Percentiles rank a stretch among this genome's conserved stretches.
Evolutionary conservation across 2,113 vertebrate species (phyloP).

Genomic region (Salminus brasiliensis): DNA sequence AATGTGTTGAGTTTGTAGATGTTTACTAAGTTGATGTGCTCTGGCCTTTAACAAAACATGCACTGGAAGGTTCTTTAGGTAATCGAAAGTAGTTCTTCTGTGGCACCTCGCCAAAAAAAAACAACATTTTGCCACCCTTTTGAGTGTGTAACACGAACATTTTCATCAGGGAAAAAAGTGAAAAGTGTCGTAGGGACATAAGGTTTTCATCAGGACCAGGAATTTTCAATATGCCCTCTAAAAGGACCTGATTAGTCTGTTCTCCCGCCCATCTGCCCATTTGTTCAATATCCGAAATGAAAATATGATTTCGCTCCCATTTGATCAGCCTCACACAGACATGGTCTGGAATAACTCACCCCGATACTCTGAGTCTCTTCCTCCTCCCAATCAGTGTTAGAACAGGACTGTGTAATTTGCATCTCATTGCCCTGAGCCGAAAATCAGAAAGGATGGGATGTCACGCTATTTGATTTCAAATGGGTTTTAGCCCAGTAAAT

Average conservation of each 20-base stretch:
- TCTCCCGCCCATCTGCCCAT: constrained; percentile 3
- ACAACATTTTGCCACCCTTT: neutral
- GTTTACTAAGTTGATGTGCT: too few relatives aligned
- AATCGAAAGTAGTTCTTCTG: neutral
- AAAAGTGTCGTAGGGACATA: neutral
- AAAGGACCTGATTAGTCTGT: constrained; percentile 29
- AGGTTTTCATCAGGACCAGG: neutral
- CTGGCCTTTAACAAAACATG: too few relatives aligned
- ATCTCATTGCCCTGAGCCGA: constrained; percentile 54
- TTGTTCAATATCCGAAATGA: constrained; percentile 44
- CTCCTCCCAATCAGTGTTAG: constrained; percentile 32
- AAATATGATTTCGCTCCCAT: constrained; percentile 47
- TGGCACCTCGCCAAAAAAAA: neutral
- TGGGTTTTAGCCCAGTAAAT: constrained; percentile 41
- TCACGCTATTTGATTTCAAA: constrained; percentile 53
- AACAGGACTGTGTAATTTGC: constrained; percentile 51
- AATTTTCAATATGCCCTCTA: constrained; percentile 16
- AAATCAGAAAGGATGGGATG: constrained; percentile 42
- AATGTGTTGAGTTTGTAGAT: too few relatives aligned
- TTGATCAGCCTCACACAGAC: constrained; percentile 39
- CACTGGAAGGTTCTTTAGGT: too few relatives aligned
- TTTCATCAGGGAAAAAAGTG: neutral
- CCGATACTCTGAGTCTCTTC: constrained; percentile 20
- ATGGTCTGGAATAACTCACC: constrained; percentile 32
- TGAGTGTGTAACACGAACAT: neutral